These are phyloP conservation scores for Harlomillsia oculata DNA, from an alignment of 1,140 invertebrate species.

Conservation along the genomic window DNA sequence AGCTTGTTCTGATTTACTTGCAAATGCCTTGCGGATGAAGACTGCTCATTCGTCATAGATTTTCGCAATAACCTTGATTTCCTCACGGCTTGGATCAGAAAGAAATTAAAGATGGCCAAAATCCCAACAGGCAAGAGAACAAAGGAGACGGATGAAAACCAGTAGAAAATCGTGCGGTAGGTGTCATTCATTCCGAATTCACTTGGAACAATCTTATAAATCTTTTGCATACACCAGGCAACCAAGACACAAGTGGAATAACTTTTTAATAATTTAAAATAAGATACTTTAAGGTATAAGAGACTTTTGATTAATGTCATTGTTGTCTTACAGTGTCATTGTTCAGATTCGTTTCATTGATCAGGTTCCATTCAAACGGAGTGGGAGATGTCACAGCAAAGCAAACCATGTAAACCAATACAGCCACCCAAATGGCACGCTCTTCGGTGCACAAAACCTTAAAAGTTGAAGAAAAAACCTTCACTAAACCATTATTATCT, in stretches of 20 bases:
- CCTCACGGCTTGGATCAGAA: slow-evolving; percentile 54
- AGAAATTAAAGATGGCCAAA: slow-evolving; percentile 60
- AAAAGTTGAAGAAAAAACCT: slow-evolving; percentile 33
- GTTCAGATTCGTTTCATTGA: slow-evolving; percentile 31
- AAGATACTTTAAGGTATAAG: not conserved
- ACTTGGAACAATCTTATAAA: slow-evolving; percentile 17
- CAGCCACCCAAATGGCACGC: slow-evolving; percentile 48
- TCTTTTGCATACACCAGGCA: not conserved
- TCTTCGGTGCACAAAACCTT: slow-evolving; percentile 43
- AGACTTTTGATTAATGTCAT: too few species aligned
- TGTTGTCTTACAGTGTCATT: slow-evolving; percentile 34
- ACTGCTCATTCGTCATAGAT: slow-evolving; percentile 34
- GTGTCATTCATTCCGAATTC: slow-evolving; percentile 46
- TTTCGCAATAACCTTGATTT: slow-evolving; percentile 20
- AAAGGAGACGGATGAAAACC: slow-evolving; percentile 56
- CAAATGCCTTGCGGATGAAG: slow-evolving; percentile 31
- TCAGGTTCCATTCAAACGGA: slow-evolving; percentile 51
- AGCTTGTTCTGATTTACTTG: slow-evolving; percentile 26
- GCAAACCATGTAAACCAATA: slow-evolving; percentile 53
- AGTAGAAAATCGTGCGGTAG: slow-evolving; percentile 55
- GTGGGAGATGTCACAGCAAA: slow-evolving; percentile 53
- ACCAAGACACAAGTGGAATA: not conserved
- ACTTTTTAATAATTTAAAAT: not conserved
- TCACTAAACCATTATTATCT: not conserved
- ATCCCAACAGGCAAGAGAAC: slow-evolving; percentile 56